Evolutionary conservation across 2,113 vertebrate genomes (phyloP).

Genomic region (Oryzias celebensis): DNA sequence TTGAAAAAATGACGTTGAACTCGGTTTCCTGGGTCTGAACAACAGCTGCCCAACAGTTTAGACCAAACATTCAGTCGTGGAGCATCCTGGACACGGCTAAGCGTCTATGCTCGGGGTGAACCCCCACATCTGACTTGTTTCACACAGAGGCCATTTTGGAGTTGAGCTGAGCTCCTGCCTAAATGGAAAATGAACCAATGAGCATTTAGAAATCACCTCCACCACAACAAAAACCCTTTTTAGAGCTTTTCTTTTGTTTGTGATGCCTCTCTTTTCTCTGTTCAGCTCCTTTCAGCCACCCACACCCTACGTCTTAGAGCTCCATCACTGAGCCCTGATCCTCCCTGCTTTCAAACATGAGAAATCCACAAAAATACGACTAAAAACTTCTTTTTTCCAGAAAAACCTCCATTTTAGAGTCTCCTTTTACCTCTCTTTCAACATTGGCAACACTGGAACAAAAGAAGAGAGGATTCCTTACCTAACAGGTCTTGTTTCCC

Average conservation of each 20-base stretch:
- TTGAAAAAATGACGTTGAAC: too few species aligned
- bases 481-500: constrained; percentile 54
- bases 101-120: constrained; percentile 65
- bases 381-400: constrained; percentile 48
- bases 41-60: too few species aligned
- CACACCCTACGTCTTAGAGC: constrained; percentile 71
- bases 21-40: too few species aligned
- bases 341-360: constrained; percentile 46
- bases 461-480: constrained; percentile 62
- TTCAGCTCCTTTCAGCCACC: constrained; percentile 71
- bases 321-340: constrained; percentile 53
- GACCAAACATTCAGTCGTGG: neutral
- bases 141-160: constrained; percentile 76
- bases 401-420: constrained; percentile 22
- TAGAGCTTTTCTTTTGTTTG: too few species aligned
- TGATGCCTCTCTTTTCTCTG: constrained; percentile 2
- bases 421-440: constrained; percentile 30
- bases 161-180: neutral
- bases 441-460: constrained; percentile 25
- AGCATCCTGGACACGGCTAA: neutral
- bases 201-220: too few species aligned
- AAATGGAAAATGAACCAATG: too few species aligned
- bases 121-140: constrained; percentile 41
- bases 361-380: constrained; percentile 47
- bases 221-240: too few species aligned